Base-by-base conservation (phyloP, 2,888 invertebrate species). In the Panorpa germanica region DNA sequence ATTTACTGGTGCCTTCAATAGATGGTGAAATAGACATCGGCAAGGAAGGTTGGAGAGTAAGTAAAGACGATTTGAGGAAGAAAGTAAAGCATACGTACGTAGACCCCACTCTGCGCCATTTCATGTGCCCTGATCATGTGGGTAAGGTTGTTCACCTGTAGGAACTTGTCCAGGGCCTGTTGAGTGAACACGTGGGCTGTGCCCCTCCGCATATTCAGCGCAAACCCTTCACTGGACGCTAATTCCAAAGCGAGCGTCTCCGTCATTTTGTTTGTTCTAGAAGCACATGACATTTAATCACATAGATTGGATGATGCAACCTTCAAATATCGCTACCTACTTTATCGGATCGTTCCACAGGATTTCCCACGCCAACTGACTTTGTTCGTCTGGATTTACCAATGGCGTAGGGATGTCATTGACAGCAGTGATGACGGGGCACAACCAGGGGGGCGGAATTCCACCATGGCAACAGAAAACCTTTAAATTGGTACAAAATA, bases 391-490 rank as follows among this genome's bases (percentile, higher is more conserved):
- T 0, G 76, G 77, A 32, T 67, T 61, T 14, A 55, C 47, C 22
- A 80, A 52, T 0, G 73, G 72, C 23, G 59, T 57, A 0, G 73
- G 74, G 34, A 78, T 66, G 34, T 63, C 61, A 44, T 72, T 68
- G 18, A 77, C 71, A 9, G 65, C 63, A 3, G 61, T 49, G 21
- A 70, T 57, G 15, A 63, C 55, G 0, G 70, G 70, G 39, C 70
- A 70, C 35, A 69, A 53, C 64, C 61, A 68, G 2, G 71, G 69
- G 2, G 72, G 71, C 1, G 77, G 77, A 33, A 78, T 75, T 5
- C 80, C 80, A 10, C 80, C 80, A 48, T 80, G 80, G 33, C 72
- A 73, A 51, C 77, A 78, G 45, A 78, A 78, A 28, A 78, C 61
- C 70, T 73, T 43, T 3, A 42, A 38, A 27, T 25, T n/a, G 34